Conservation (phyloP, 2,797 vertebrate species). For the Gouania willdenowi region DNA sequence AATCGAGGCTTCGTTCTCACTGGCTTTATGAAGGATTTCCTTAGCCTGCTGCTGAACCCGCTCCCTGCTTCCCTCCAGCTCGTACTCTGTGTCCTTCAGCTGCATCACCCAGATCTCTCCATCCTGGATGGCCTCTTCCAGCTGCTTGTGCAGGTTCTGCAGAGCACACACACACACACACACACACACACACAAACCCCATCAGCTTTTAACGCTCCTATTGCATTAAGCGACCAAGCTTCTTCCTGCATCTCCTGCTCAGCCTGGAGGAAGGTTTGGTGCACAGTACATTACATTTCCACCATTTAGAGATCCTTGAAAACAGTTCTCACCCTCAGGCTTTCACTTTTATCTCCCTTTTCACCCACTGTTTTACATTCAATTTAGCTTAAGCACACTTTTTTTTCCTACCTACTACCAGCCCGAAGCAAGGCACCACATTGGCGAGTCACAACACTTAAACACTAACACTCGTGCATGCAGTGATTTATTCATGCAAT, state of each 20-base stretch:
- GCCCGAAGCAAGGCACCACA: too few species aligned
- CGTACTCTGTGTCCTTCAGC: constrained; percentile 94
- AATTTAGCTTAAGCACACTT: constrained; percentile 10
- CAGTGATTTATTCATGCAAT: neutral
- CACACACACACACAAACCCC: neutral
- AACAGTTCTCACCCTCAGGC: constrained; percentile 16
- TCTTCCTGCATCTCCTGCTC: too few species aligned
- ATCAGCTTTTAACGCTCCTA: neutral
- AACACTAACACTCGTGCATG: too few species aligned
- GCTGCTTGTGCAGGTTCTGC: constrained; percentile 94
- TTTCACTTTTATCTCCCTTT: constrained; percentile 24
- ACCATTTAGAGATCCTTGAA: constrained; percentile 9
- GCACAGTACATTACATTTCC: constrained; percentile 27
- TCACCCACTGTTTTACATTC: constrained; percentile 16
- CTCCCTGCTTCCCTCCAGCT: constrained; percentile 90
- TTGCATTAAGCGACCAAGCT: neutral
- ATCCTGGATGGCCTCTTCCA: constrained; percentile 92
- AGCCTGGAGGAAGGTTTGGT: constrained; percentile 26
- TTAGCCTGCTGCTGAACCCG: constrained; percentile 92
- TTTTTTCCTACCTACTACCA: too few species aligned
- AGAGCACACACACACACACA: neutral
- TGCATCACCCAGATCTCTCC: constrained; percentile 92
- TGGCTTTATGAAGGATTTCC: constrained; percentile 95
- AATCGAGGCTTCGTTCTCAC: too few species aligned
- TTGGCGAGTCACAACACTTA: too few species aligned